phyloP scores from a whole-genome alignment of 2,888 invertebrate species.

The Byasa hedistus region DNA sequence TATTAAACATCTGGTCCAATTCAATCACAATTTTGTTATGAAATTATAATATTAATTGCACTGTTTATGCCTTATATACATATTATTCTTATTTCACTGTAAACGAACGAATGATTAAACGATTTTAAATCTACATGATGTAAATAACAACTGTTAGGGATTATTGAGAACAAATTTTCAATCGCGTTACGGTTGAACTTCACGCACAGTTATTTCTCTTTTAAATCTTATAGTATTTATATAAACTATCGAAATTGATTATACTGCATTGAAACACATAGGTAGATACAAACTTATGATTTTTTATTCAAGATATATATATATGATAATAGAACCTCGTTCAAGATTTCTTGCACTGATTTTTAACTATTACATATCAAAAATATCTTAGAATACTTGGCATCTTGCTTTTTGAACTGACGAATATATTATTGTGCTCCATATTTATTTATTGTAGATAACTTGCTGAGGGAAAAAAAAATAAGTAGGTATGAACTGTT shows the following conservation, averaged over 20 bases:
- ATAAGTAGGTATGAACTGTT: no score
- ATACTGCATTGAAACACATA: neutral
- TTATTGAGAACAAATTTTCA: neutral
- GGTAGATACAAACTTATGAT: no score
- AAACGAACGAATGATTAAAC: neutral
- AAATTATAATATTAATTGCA: conserved; percentile 29
- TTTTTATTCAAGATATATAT: no score
- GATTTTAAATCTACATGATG: neutral
- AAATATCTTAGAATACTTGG: no score
- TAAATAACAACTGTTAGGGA: neutral
- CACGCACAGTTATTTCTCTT: neutral
- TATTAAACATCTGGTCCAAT: conserved; percentile 16
- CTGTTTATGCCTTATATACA: conserved; percentile 4
- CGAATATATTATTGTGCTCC: no score
- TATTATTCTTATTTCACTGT: neutral
- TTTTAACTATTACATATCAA: no score
- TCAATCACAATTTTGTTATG: conserved; percentile 21
- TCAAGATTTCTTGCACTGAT: no score
- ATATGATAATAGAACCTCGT: no score
- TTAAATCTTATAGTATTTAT: neutral
- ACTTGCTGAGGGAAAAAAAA: no score
- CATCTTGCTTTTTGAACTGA: no score
- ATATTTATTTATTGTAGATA: no score
- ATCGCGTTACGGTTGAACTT: neutral
- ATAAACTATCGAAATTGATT: neutral